phyloP scores from a whole-genome alignment of 2,888 invertebrate genomes.

The Adelphocoris suturalis region DNA sequence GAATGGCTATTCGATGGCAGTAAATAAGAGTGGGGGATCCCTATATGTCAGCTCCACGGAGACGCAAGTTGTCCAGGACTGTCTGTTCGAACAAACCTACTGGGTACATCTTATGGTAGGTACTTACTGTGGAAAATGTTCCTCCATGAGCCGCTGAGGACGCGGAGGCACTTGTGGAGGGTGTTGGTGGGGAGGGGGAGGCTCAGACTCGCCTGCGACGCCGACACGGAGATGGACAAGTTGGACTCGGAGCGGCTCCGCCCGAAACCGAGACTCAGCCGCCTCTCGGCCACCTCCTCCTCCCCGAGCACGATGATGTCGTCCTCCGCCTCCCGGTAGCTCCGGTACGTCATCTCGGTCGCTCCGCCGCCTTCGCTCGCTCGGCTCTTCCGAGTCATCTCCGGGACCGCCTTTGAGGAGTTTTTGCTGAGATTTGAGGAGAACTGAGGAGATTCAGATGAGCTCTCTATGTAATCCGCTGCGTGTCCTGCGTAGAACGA shows the following conservation, averaged over 20 bases:
- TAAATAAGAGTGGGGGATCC: too few relatives aligned
- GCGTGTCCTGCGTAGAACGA: neutral
- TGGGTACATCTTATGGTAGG: too few relatives aligned
- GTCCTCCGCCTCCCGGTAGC: slow-evolving; percentile 78
- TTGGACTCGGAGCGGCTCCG: slow-evolving; percentile 88
- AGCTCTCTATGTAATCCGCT: neutral
- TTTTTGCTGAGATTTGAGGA: neutral
- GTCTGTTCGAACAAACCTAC: too few relatives aligned
- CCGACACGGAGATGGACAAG: slow-evolving; percentile 79
- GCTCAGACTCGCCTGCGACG: slow-evolving; percentile 74
- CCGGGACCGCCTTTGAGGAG: neutral
- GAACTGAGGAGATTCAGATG: neutral
- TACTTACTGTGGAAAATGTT: slow-evolving; percentile 89
- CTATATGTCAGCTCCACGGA: too few relatives aligned
- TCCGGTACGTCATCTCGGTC: slow-evolving; percentile 73
- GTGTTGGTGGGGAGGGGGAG: slow-evolving; percentile 80
- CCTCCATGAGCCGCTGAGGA: slow-evolving; percentile 89
- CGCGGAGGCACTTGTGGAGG: slow-evolving; percentile 85
- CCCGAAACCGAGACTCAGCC: slow-evolving; percentile 79
- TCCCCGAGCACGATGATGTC: slow-evolving; percentile 76
- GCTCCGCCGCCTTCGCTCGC: slow-evolving; percentile 16
- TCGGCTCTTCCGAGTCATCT: slow-evolving; percentile 60
- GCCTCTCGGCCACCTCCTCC: slow-evolving; percentile 74
- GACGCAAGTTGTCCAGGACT: too few relatives aligned
- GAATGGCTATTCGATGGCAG: too few relatives aligned